phyloP scores from a whole-genome alignment of 1,140 invertebrate species.

The Nasonia longicornis region DNA sequence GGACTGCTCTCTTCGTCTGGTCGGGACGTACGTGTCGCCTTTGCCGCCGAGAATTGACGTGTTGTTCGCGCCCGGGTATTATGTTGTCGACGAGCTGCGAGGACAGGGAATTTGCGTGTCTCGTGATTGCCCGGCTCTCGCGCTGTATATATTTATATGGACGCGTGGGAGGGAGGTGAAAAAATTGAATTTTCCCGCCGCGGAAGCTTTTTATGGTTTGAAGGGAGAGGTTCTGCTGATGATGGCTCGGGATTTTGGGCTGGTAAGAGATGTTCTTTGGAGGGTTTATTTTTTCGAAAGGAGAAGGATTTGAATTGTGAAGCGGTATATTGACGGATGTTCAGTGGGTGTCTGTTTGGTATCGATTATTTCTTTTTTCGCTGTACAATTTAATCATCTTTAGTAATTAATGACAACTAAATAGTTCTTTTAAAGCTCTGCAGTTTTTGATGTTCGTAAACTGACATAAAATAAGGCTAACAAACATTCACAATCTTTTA shows the following conservation, averaged over 20 bases:
- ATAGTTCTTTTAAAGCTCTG: too few relatives aligned
- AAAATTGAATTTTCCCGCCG: background rate
- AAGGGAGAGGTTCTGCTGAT: background rate
- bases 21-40: slow-evolving; percentile 4
- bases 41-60: background rate
- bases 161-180: background rate
- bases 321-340: too few relatives aligned
- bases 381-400: too few relatives aligned
- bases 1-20: slow-evolving; percentile 21
- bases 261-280: background rate
- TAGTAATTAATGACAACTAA: too few relatives aligned
- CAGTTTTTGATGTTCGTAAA: too few relatives aligned
- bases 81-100: background rate
- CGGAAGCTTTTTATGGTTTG: background rate
- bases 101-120: background rate
- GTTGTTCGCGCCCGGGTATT: background rate
- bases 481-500: too few relatives aligned
- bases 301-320: too few relatives aligned
- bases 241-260: background rate
- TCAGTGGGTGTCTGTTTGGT: too few relatives aligned
- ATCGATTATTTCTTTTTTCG: too few relatives aligned
- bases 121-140: background rate
- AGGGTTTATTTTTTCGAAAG: too few relatives aligned
- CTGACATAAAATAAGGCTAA: too few relatives aligned
- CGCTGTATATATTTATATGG: background rate